Conservation (phyloP, 2,888 invertebrate genomes). For the Dynastes hyllus region DNA sequence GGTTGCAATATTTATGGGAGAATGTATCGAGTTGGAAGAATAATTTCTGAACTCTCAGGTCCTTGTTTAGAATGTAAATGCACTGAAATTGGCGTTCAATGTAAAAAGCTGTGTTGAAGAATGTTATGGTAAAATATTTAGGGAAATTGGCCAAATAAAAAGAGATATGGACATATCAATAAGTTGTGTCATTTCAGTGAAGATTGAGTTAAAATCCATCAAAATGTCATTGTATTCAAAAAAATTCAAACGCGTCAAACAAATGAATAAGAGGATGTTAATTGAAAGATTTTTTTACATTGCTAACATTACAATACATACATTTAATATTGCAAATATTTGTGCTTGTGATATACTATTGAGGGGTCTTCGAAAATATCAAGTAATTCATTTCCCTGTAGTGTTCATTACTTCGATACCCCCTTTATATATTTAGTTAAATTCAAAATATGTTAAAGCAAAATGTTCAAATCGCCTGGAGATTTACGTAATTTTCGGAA, state of each 20-base stretch:
- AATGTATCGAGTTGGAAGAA: conserved; percentile 88
- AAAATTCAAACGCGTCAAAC: neutral
- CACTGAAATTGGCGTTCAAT: conserved; percentile 90
- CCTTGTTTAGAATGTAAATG: conserved; percentile 90
- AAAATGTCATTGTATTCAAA: neutral
- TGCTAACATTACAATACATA: neutral
- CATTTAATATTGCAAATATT: conserved; percentile 17
- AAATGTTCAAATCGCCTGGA: too few relatives aligned
- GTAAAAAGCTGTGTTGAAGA: conserved; percentile 79
- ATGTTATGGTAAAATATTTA: conserved; percentile 1
- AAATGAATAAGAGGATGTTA: neutral
- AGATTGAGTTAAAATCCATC: conserved; percentile 16
- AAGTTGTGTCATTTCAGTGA: neutral
- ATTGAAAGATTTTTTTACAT: neutral
- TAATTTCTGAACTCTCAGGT: conserved; percentile 87
- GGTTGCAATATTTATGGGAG: conserved; percentile 93
- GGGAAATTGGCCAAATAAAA: neutral
- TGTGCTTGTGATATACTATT: conserved; percentile 12
- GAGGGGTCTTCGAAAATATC: neutral
- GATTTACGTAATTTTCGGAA: too few relatives aligned
- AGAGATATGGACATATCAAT: neutral
- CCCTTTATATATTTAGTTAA: too few relatives aligned
- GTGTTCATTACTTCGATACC: too few relatives aligned
- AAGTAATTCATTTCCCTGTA: neutral
- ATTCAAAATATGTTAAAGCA: too few relatives aligned